Conservation (phyloP, 2,797 vertebrate genomes). For the Pantherophis vulpinus region DNA sequence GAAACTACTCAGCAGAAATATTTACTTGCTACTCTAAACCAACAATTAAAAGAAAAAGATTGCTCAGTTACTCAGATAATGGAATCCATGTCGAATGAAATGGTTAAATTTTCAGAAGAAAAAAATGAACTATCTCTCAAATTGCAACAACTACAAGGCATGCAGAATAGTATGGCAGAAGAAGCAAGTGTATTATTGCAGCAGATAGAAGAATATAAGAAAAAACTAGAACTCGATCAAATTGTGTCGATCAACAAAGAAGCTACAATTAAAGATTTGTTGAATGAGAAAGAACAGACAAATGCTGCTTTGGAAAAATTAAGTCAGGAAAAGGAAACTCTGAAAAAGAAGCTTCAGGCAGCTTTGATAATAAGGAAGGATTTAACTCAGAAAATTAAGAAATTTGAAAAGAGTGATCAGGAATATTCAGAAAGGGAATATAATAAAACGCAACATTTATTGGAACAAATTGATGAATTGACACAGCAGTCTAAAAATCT, state of each 20-base stretch:
- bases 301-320: conserved; percentile 67
- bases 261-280: conserved; percentile 62
- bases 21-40: conserved; percentile 76
- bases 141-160: conserved; percentile 65
- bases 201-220: conserved; percentile 68
- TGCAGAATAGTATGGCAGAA: conserved; percentile 47
- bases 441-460: conserved; percentile 64
- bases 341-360: conserved; percentile 86
- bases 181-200: conserved; percentile 56
- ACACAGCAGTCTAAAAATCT: conserved; percentile 61
- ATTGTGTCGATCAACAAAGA: conserved; percentile 60
- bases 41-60: conserved; percentile 83
- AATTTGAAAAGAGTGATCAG: conserved; percentile 71
- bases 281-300: conserved; percentile 67
- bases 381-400: conserved; percentile 78
- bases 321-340: conserved; percentile 79
- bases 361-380: conserved; percentile 82
- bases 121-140: conserved; percentile 63
- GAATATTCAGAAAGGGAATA: conserved; percentile 63
- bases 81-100: conserved; percentile 79
- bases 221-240: conserved; percentile 55
- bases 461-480: conserved; percentile 65
- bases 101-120: conserved; percentile 74
- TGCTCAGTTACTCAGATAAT: conserved; percentile 76
- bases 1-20: conserved; percentile 84